Evolutionary conservation across 30 jellyfish, hydroid and myxozoan species (phyloP).

Genomic region (Morbakka virulenta): DNA sequence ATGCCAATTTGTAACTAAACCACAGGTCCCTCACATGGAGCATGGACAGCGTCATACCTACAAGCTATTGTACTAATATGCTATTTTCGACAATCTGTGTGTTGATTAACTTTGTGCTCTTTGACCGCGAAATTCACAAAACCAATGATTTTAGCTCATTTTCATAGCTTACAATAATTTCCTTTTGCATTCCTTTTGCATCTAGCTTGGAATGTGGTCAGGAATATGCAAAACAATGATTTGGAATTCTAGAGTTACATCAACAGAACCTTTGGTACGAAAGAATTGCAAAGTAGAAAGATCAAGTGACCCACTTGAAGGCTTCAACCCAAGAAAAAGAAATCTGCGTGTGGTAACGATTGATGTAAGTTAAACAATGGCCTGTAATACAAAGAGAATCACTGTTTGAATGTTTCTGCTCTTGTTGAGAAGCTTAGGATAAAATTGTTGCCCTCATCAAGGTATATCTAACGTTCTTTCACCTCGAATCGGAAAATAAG

Average conservation of each 20-base stretch:
- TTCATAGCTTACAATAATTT: background rate
- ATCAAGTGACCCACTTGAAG: conserved; percentile 6
- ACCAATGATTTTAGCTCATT: too few species aligned
- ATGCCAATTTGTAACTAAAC: too few species aligned
- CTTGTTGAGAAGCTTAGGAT: background rate
- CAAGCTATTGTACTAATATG: too few species aligned
- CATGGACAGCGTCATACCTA: too few species aligned
- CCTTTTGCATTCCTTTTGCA: background rate
- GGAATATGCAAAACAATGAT: conserved; percentile 49
- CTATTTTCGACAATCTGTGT: too few species aligned
- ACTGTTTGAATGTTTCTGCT: background rate
- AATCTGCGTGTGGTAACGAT: conserved; percentile 46
- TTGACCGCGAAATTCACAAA: too few species aligned
- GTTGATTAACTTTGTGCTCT: too few species aligned
- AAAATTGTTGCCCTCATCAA: background rate
- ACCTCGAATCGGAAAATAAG: too few species aligned
- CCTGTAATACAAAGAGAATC: background rate
- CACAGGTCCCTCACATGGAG: too few species aligned
- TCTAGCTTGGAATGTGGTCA: conserved; percentile 82
- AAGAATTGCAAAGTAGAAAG: conserved; percentile 26
- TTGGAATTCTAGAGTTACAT: conserved; percentile 61
- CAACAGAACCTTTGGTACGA: conserved; percentile 19
- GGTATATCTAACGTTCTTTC: background rate
- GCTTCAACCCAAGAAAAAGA: conserved; percentile 70
- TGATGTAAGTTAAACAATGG: conserved; percentile 27